phyloP scores from a whole-genome alignment of 2,113 vertebrate species.

The Macaca mulatta region DNA sequence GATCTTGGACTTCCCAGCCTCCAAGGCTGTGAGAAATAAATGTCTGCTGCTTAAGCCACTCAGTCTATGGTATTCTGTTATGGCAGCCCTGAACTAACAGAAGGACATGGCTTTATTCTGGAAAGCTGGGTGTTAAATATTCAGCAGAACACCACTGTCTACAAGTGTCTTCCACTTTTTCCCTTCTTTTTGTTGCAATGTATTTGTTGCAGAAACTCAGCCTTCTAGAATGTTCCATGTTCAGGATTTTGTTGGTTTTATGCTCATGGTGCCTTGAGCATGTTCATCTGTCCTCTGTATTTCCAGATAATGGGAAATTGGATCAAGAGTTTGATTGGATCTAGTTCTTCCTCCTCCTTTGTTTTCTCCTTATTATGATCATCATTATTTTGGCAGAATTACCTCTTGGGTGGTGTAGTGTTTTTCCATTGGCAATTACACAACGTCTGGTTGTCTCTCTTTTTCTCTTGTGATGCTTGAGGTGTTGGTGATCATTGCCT shows the following conservation, averaged over 20 bases:
- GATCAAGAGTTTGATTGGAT: background rate
- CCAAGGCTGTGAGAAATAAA: background rate
- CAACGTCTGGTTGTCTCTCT: background rate
- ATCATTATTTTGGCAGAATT: background rate
- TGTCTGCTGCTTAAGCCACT: background rate
- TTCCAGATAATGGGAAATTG: background rate
- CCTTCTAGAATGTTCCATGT: background rate
- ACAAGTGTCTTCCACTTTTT: background rate
- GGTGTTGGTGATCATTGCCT: background rate
- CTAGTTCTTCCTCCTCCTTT: background rate
- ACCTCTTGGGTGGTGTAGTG: background rate
- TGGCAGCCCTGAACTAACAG: background rate
- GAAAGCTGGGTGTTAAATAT: background rate
- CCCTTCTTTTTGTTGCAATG: background rate
- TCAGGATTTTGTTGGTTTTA: background rate
- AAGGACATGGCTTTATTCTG: background rate
- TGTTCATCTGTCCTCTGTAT: background rate
- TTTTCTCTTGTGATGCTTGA: background rate
- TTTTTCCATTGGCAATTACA: background rate
- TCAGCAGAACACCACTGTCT: background rate
- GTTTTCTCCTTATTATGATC: background rate
- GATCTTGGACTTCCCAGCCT: background rate
- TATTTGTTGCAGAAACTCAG: background rate
- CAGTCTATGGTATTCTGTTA: background rate
- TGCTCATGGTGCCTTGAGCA: background rate